Evolutionary conservation across 1,140 invertebrate species (phyloP), one percentile per base, ranked within the genome.

Genomic region (Dolichoris vasculosae): DNA sequence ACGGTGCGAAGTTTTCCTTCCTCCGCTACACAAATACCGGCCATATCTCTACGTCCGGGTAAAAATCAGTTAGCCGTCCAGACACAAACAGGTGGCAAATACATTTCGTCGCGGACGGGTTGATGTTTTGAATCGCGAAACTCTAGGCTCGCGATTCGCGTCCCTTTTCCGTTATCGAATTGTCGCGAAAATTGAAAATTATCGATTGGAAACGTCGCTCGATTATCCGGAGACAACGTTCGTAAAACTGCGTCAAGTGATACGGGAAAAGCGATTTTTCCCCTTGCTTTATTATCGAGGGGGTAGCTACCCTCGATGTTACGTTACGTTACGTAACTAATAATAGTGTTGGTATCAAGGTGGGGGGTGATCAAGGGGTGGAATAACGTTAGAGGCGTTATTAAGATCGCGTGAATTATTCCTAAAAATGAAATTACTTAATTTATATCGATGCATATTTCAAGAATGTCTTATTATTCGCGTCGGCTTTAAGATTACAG

Each of bases 131-230:
- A 26, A 59, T 59, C 48, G 20, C 48, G 8, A 51, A 51, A 51
- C 11, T 17, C 15, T 2, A 15, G 11, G 48, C 48, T 51, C 48
- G 7, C 15, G 8, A 2, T 17, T 17, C 20, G 6, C 43, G 43
- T 46, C 43, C 48, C 20, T 17, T 51, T 64, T 30, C 63, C 63
- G 15, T 26, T 30, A 2, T 38, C 67, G n/a, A n/a, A n/a, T n/a
- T n/a, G 38, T 48, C n/a, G 7, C 23, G n/a, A 48, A 75, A 46
- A 46, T 75, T 26, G 48, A 78, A 78, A 59, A 78, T 59, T 78
- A 78, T 78, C 51, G 76, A 78, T 78, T 55, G 15, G 48, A 23
- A 30, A 1, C n/a, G 3, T 35, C 35, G 30, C 9, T 43, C 32
- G 46, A 76, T 76, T 46, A 17, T 1, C 73, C 20, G 23, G 43